Percentiles rank a stretch among this genome's conserved stretches.
Evolutionary conservation across 2,113 vertebrate genomes (phyloP).

Genomic region (Vulpes vulpes): DNA sequence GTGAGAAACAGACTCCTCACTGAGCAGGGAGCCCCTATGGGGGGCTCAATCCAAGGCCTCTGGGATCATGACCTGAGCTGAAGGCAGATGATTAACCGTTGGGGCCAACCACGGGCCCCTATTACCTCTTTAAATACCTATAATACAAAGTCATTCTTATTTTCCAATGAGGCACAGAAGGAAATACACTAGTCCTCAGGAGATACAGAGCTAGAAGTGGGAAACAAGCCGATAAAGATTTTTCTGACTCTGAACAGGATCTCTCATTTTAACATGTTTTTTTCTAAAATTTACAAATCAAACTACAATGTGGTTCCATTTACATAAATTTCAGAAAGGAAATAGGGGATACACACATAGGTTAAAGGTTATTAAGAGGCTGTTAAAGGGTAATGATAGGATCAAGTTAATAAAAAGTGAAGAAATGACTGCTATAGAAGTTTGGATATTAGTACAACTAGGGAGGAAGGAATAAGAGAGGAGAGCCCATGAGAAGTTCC

Average conservation of each 20-base stretch:
- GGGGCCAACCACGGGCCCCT: too few species aligned
- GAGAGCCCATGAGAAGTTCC: neutral
- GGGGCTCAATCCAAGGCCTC: too few species aligned
- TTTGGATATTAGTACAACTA: neutral
- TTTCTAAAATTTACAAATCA: neutral
- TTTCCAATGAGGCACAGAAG: neutral
- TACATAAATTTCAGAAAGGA: constrained; percentile 35
- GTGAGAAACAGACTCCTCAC: too few species aligned
- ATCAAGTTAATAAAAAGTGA: constrained; percentile 28
- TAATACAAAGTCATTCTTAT: constrained; percentile 2
- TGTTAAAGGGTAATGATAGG: neutral
- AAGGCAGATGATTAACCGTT: too few species aligned
- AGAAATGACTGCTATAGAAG: neutral
- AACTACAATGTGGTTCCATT: neutral
- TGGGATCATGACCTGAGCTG: too few species aligned
- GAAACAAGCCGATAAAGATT: neutral
- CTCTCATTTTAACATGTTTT: neutral
- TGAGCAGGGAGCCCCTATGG: too few species aligned
- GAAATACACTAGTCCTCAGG: neutral
- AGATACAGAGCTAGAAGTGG: neutral
- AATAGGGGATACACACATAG: neutral
- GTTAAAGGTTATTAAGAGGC: neutral
- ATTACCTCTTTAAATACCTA: neutral
- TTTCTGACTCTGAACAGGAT: constrained; percentile 18
- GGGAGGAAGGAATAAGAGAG: neutral